Evolutionary conservation across 2,888 invertebrate genomes (phyloP).

Genomic region (Steinernema hermaphroditum): DNA sequence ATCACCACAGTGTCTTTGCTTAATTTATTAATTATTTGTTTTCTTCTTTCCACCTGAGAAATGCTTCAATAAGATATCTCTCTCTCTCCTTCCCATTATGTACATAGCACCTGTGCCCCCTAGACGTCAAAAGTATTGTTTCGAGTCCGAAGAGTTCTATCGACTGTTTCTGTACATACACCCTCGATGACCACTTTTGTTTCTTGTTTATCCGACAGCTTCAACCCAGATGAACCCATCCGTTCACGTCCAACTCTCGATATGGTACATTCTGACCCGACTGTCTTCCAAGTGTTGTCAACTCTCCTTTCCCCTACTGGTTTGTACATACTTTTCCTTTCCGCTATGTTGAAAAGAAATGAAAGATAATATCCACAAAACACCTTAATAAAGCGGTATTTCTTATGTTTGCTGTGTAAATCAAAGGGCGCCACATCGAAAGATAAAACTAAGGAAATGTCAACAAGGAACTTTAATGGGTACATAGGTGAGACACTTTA

Average conservation of each 20-base stretch:
- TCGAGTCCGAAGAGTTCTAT: slow-evolving; percentile 10
- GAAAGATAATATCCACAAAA: not conserved
- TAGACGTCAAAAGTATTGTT: not conserved
- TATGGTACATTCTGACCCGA: slow-evolving; percentile 21
- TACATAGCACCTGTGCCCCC: not conserved
- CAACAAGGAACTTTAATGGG: too few species aligned
- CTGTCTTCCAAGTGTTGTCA: slow-evolving; percentile 8
- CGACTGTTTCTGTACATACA: slow-evolving; percentile 16
- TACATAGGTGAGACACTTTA: too few species aligned
- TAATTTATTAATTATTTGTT: slow-evolving; percentile 10
- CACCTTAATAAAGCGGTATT: not conserved
- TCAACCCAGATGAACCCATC: not conserved
- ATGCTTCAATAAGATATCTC: slow-evolving; percentile 9
- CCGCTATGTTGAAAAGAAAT: not conserved
- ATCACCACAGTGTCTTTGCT: slow-evolving; percentile 12
- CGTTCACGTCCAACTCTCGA: not conserved
- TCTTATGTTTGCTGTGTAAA: not conserved
- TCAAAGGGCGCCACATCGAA: too few species aligned
- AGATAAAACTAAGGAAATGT: too few species aligned
- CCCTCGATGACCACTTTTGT: not conserved
- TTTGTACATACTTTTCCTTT: slow-evolving; percentile 22
- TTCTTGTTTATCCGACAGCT: not conserved
- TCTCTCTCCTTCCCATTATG: not conserved
- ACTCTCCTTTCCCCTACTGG: not conserved
- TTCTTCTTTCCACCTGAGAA: not conserved